phyloP scores from a whole-genome alignment of 1,140 invertebrate species.

The Antheraea mylitta region DNA sequence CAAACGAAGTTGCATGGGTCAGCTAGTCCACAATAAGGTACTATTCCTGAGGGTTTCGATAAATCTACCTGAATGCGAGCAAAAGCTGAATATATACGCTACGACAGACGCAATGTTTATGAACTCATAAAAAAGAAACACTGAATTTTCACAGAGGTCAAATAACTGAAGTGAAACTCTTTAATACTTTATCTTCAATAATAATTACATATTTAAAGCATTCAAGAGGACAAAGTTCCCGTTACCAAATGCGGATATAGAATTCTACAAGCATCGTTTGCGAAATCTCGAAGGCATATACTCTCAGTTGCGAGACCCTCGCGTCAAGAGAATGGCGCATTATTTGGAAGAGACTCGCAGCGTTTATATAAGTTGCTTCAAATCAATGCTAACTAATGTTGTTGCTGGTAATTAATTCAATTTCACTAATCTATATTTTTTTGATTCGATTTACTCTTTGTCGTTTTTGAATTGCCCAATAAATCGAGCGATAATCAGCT shows the following conservation, averaged over 20 bases:
- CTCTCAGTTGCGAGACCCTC: slow-evolving; percentile 87
- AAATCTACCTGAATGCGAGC: too few species aligned
- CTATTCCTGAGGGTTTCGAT: too few species aligned
- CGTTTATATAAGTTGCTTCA: slow-evolving; percentile 86
- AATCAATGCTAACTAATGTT: slow-evolving; percentile 83
- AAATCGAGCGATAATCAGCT: too few species aligned
- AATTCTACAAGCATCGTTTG: slow-evolving; percentile 83
- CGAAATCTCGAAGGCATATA: slow-evolving; percentile 91
- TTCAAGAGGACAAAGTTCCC: slow-evolving; percentile 83
- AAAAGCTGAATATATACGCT: too few species aligned
- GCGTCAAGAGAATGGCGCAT: slow-evolving; percentile 89
- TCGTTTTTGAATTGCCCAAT: too few species aligned
- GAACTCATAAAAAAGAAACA: too few species aligned
- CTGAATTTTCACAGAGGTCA: too few species aligned
- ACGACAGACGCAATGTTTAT: too few species aligned
- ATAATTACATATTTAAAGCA: slow-evolving; percentile 39
- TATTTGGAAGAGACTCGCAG: slow-evolving; percentile 87
- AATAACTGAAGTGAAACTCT: too few species aligned
- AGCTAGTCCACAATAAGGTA: too few species aligned
- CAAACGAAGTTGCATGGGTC: too few species aligned
- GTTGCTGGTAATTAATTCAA: slow-evolving; percentile 76
- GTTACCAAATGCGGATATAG: slow-evolving; percentile 84
- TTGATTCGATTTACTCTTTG: too few species aligned
- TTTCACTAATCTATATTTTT: not conserved
- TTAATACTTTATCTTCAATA: not conserved